These are phyloP conservation scores for Sarcophilus harrisii DNA, from an alignment of 2,797 vertebrate species.

Conservation along the genomic window DNA sequence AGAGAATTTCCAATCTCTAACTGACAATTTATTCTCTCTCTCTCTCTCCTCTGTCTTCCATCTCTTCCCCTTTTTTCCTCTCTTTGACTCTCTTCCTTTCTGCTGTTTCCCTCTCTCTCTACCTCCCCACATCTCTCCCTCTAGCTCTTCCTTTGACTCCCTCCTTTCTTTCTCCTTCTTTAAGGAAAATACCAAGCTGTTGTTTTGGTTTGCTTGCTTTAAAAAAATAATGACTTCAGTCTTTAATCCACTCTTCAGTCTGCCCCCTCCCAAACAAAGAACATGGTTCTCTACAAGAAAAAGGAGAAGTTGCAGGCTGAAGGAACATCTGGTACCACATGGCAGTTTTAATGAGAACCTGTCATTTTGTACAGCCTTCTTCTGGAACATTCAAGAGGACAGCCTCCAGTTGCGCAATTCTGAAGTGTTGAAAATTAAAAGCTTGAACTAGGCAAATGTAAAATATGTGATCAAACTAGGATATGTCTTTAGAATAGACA, in stretches of 20 bases:
- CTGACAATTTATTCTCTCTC: neutral
- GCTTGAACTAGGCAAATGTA: constrained; percentile 43
- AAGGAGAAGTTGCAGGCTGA: constrained; percentile 60
- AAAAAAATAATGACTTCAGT: neutral
- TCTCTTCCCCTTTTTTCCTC: too few relatives aligned
- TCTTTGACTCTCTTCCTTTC: neutral
- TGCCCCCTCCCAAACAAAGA: neutral
- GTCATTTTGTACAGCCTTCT: constrained; percentile 50
- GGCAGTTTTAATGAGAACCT: constrained; percentile 37
- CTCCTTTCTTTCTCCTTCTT: neutral
- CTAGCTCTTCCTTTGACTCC: neutral
- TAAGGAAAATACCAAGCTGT: neutral
- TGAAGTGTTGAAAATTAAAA: constrained; percentile 21
- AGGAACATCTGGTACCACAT: constrained; percentile 71
- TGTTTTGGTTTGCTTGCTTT: neutral
- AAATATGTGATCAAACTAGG: constrained; percentile 50
- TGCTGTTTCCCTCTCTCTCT: neutral
- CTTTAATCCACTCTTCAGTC: neutral
- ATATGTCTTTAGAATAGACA: constrained; percentile 38
- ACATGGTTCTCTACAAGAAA: constrained; percentile 40
- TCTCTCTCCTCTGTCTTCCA: neutral
- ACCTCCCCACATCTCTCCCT: neutral
- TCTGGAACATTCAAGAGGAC: constrained; percentile 59
- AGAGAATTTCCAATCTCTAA: neutral
- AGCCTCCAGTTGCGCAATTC: neutral